These are phyloP conservation scores for Craseonycteris thonglongyai DNA, from an alignment of 2,113 vertebrate genomes.

Conservation along the genomic window DNA sequence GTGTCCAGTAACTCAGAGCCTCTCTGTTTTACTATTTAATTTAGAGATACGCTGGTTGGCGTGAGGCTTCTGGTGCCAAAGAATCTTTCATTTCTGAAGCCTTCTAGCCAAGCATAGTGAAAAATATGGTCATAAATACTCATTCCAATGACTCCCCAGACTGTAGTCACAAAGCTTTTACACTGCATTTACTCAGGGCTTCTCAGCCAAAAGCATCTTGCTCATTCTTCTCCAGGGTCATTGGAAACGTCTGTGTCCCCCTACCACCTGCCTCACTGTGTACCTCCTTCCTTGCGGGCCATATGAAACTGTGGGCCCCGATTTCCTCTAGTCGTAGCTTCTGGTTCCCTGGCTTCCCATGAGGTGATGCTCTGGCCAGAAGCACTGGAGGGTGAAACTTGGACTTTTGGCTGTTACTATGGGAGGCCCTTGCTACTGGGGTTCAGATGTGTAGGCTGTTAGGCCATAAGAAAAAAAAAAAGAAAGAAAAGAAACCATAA, in stretches of 20 bases:
- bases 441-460: background rate
- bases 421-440: background rate
- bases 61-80: conserved; percentile 51
- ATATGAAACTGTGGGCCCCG: background rate
- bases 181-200: background rate
- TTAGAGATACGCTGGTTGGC: conserved; percentile 36
- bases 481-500: no score
- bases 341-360: conserved; percentile 18
- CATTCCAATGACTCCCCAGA: conserved; percentile 51
- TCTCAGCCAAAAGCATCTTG: conserved; percentile 30
- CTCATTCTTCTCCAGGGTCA: conserved; percentile 26
- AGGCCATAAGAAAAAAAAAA: no score
- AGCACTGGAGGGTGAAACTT: background rate
- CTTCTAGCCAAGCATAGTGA: conserved; percentile 47
- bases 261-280: conserved; percentile 18
- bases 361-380: background rate
- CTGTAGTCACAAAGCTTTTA: conserved; percentile 30
- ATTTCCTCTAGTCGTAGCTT: conserved; percentile 39
- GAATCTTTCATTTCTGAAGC: conserved; percentile 63
- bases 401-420: background rate
- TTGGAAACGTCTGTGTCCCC: background rate
- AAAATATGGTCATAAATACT: conserved; percentile 59
- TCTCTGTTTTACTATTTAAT: conserved; percentile 46
- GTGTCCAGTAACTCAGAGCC: background rate
- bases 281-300: background rate